phyloP scores from a whole-genome alignment of 2,113 vertebrate genomes.

The Corythornis vintsioides region DNA sequence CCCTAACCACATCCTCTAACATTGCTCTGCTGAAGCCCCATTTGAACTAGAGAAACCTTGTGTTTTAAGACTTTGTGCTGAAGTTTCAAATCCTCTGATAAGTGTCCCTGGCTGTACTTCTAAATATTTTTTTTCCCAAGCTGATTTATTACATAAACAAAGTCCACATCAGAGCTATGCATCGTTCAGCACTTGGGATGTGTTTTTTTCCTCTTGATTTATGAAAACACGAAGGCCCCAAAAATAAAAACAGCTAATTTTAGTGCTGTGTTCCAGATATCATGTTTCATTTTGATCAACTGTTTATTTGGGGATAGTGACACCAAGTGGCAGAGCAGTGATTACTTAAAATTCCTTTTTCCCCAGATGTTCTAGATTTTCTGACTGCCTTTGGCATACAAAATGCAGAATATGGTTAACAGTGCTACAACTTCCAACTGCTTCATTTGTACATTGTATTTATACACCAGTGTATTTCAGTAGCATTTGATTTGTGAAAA shows the following conservation, averaged over 20 bases:
- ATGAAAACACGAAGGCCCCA: background rate
- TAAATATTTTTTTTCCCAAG: constrained; percentile 22
- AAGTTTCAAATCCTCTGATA: constrained; percentile 33
- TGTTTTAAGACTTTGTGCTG: background rate
- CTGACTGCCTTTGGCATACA: background rate
- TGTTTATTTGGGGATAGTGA: constrained; percentile 39
- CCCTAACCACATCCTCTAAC: no score
- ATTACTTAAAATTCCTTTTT: background rate
- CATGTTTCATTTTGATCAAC: background rate
- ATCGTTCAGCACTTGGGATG: background rate
- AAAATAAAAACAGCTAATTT: constrained; percentile 52
- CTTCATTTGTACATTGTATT: background rate
- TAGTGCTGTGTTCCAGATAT: background rate
- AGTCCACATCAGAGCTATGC: constrained; percentile 5
- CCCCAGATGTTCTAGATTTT: background rate
- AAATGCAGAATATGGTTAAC: background rate
- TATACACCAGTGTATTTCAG: background rate
- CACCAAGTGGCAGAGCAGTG: constrained; percentile 55
- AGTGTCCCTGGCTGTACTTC: constrained; percentile 22
- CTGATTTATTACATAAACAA: constrained; percentile 51
- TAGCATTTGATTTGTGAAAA: background rate
- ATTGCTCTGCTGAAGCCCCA: background rate
- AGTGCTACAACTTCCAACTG: background rate
- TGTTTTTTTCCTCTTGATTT: constrained; percentile 35
- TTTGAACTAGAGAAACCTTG: constrained; percentile 30